These are phyloP conservation scores for Ochotona princeps DNA, from an alignment of 2,113 vertebrate species.

Conservation along the genomic window DNA sequence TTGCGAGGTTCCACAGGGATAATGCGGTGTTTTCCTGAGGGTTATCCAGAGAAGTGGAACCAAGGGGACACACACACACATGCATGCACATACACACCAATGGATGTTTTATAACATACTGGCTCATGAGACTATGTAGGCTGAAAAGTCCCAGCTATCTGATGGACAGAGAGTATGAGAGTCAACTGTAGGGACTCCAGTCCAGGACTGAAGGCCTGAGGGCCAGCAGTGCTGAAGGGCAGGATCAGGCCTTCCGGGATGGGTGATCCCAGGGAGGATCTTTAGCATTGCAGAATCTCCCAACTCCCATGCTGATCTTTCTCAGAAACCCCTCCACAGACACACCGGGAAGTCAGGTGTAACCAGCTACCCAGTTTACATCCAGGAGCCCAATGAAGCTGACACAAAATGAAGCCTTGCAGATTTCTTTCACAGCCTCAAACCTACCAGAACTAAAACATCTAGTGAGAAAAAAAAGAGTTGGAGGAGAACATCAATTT, in stretches of 20 bases:
- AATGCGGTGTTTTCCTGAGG: rapidly evolving
- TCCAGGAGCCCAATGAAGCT: neutral
- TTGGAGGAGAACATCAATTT: neutral
- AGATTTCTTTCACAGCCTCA: neutral
- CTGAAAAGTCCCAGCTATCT: neutral
- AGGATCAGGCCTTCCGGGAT: neutral
- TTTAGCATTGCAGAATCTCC: no score
- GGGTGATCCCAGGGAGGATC: neutral
- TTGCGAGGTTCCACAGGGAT: neutral
- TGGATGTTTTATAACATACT: neutral
- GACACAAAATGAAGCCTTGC: neutral
- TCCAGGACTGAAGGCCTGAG: no score
- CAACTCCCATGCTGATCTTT: neutral
- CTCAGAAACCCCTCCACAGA: neutral
- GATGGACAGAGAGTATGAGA: neutral
- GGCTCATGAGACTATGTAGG: no score
- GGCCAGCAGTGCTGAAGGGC: neutral
- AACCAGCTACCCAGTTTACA: neutral
- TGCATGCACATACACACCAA: rapidly evolving
- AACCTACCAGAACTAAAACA: neutral
- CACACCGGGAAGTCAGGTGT: neutral
- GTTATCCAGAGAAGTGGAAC: neutral
- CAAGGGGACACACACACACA: neutral
- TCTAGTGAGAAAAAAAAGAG: neutral
- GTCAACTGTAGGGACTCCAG: neutral